Base-by-base conservation (phyloP, 2,113 vertebrate genomes). In the Solea senegalensis region DNA sequence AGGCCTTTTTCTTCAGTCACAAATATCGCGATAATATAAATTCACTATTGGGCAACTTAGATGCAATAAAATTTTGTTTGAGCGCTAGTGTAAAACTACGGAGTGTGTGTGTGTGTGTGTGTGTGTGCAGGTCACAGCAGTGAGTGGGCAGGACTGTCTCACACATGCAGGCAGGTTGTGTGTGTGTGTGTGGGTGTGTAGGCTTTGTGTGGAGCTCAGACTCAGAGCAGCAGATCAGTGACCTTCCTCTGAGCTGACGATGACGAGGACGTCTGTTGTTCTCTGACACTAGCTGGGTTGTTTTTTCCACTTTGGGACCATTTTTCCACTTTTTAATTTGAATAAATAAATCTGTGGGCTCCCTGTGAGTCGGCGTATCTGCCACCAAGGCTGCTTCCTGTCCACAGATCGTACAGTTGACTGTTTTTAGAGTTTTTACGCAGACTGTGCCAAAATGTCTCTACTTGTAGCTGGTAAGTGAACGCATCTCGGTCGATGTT, bases 391-490 rank as follows among this genome's bases (percentile, higher is more conserved):
- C 34, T 34, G 39, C 64, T 41, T 46, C 65, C 12, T 14, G 0
- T 52, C 41, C 6, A 0, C 65, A 45, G 8, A 57, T 11, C 14
- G 9, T 5, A 1, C 14, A 7, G 0, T 9, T 9, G 7, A 46
- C 4, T 60, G 49, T 1, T 21, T 14, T 16, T 1, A 9, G 11
- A 9, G 3, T 28, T 61, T 72, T 28, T 46, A 45, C 55, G 10
- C 40, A 26, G 27, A 53, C 27, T 13, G 0, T 40, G 12, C 1
- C 55, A 74, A 68, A 65, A 91, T 92, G 90, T 81, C 85, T 59
- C 80, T 92, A 0, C 86, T 84, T 10, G 71, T 89, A 40, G 80
- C 69, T 4, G 90, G 90, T 92, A 67, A 90, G 90, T 87, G 68
- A 5, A 0, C 14, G 49, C 9, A 2, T 16, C 9, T 34, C 13